A percentile compares a stretch with the other conserved stretches of the same genome.
These are phyloP conservation scores for Synanthedon myopaeformis DNA, from an alignment of 2,888 invertebrate genomes.

Conservation along the genomic window DNA sequence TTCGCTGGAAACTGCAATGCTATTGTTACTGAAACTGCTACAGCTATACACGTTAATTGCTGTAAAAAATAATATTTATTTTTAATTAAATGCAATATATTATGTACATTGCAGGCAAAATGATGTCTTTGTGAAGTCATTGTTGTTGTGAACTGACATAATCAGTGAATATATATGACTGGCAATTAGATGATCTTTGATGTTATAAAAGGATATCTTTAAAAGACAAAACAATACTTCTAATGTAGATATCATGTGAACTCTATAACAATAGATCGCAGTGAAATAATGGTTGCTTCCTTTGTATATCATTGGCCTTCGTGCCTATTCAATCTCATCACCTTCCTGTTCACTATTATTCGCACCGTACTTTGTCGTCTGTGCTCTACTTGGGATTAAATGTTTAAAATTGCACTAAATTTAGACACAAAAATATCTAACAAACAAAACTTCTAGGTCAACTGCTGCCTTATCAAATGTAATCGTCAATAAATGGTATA, in stretches of 20 bases:
- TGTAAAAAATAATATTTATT: background rate
- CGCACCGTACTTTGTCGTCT: too few relatives aligned
- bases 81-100: background rate
- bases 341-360: background rate
- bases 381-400: too few relatives aligned
- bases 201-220: conserved; percentile 8
- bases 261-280: conserved; percentile 35
- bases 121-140: background rate
- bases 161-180: background rate
- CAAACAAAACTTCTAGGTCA: too few relatives aligned
- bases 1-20: conserved; percentile 40
- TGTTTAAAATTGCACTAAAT: too few relatives aligned
- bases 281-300: conserved; percentile 53
- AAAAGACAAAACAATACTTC: conserved; percentile 3
- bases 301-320: conserved; percentile 11
- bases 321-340: conserved; percentile 2
- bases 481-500: too few relatives aligned
- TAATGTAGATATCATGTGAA: conserved; percentile 20
- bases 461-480: too few relatives aligned
- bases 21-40: conserved; percentile 22
- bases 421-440: too few relatives aligned
- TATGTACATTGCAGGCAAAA: background rate
- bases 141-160: background rate
- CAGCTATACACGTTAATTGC: conserved; percentile 24
- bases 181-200: background rate